Base-by-base conservation (phyloP, 2,113 vertebrate genomes). In the Coregonus clupeaformis region DNA sequence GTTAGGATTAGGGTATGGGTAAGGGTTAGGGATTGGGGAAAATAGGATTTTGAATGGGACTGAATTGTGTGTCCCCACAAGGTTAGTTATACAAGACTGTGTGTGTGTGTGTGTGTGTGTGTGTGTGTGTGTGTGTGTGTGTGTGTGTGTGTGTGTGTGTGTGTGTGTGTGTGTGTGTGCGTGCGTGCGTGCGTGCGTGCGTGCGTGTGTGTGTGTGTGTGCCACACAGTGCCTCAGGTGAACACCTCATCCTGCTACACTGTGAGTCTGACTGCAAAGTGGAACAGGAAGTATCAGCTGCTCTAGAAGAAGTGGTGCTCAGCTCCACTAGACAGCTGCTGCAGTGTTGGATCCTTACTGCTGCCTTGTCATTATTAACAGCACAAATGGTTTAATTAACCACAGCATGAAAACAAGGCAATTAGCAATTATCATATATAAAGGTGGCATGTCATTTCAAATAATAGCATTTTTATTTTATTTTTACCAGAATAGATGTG, bases 281-380 rank as follows among this genome's bases (percentile, higher is more conserved):
- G 74, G 80, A 82, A 79, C 77, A 55, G 75, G 75, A 67, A 73
- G 81, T 73, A 80, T 77, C 73, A 85, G 81, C 62, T 72, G 32
- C 82, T 82, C 13, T 59, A 85, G 87, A 82, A 90, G 80, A 84
- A 79, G 77, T 77, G 84, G 84, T 87, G 76, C 85, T 90, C 67
- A 36, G 79, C 73, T 80, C 77, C 18, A 18, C 49, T 5, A 13
- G 13, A 18, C 49, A 55, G 18, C 3, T 16, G 49, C 16, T 55
- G 49, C 18, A 1, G 16, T 18, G 6, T 55, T 55, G 49, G 13
- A 55, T 16, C 49, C 49, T 18, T 55, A 0, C 18, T 5, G 18
- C 49, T 18, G 12, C 49, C 49, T 59, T 59, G n/a, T 59, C 18
- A 59, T 59, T 22, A 7, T 14, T 22, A 59, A 59, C 57, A 59